Conservation (phyloP, 35 echinoderm and acorn worm species). For the Apostichopus parvimensis region DNA sequence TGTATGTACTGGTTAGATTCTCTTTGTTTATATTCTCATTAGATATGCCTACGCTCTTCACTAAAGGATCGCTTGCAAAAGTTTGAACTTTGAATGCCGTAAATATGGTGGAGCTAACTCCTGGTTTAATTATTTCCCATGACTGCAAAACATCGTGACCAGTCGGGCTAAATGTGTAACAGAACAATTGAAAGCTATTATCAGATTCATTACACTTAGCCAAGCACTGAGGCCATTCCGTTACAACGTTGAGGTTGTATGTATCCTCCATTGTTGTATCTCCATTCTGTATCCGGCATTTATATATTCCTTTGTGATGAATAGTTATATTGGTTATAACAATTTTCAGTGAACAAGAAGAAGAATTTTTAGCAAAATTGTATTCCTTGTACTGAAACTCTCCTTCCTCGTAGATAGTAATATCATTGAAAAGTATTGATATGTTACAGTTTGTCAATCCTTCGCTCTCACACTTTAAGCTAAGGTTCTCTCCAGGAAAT, state of each 20-base stretch:
- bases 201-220: not conserved
- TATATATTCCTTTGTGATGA: not conserved
- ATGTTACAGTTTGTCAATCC: not conserved
- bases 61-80: not conserved
- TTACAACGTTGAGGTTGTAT: not conserved
- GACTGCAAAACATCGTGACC: not conserved
- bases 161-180: not conserved
- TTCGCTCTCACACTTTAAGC: not conserved
- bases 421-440: not conserved
- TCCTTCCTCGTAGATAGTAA: not conserved
- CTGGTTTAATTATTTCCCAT: not conserved
- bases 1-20: not conserved
- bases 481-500: not conserved
- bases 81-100: not conserved
- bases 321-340: too few relatives aligned
- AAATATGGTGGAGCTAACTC: too few relatives aligned
- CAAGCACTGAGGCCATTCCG: not conserved
- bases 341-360: too few relatives aligned
- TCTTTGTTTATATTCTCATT: not conserved
- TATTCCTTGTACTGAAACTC: too few relatives aligned
- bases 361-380: too few relatives aligned
- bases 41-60: not conserved
- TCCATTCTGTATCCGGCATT: too few relatives aligned
- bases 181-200: not conserved
- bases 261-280: not conserved